Evolutionary conservation across 2,888 invertebrate species (phyloP).

Genomic region (Dione juno): DNA sequence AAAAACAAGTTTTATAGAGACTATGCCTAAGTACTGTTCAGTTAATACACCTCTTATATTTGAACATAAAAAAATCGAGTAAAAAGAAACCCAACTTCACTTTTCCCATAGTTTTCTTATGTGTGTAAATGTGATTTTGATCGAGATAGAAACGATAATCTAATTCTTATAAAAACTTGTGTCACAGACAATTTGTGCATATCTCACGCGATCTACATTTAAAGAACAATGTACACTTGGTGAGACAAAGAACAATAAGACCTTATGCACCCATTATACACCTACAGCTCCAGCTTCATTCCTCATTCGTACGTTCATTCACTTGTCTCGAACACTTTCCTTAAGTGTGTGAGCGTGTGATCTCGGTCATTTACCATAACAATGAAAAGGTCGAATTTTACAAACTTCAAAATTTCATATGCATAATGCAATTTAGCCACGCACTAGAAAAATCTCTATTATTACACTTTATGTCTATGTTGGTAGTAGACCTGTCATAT

Average conservation of each 20-base stretch:
- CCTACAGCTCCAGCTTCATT: conserved; percentile 25
- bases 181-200: conserved; percentile 27
- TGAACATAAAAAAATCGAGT: not conserved
- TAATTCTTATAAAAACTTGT: conserved; percentile 23
- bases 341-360: conserved; percentile 41
- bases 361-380: conserved; percentile 34
- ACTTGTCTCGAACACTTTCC: conserved; percentile 43
- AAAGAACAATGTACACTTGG: conserved; percentile 32
- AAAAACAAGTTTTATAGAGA: too few relatives aligned
- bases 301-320: conserved; percentile 39
- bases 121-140: not conserved
- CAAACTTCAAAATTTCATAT: not conserved
- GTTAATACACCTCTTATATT: not conserved
- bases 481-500: too few relatives aligned
- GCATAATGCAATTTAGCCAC: not conserved
- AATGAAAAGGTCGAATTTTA: conserved; percentile 20
- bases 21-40: too few relatives aligned
- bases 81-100: not conserved
- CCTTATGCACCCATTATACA: conserved; percentile 26
- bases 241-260: conserved; percentile 41
- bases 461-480: too few relatives aligned
- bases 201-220: conserved; percentile 40
- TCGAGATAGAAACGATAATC: conserved; percentile 18
- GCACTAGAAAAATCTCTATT: too few relatives aligned
- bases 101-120: conserved; percentile 1